These are phyloP conservation scores for Elephantulus edwardii DNA, from an alignment of 2,113 vertebrate species.

Conservation along the genomic window DNA sequence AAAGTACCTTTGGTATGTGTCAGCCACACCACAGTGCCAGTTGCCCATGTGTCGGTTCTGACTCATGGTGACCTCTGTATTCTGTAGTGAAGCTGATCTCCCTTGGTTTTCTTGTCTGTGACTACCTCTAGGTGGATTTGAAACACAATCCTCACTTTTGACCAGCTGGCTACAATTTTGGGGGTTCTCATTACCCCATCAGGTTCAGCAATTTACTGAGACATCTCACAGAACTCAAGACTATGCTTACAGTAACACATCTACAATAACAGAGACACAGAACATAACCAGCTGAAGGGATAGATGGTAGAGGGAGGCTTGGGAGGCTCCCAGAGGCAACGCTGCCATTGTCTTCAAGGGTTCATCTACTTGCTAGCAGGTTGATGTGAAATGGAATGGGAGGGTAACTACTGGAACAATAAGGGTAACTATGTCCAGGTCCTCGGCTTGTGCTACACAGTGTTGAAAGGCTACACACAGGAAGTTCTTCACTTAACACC, in stretches of 20 bases:
- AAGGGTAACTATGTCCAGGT: too few relatives aligned
- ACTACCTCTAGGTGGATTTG: background rate
- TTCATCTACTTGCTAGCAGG: background rate
- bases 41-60: background rate
- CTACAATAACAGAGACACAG: background rate
- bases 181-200: background rate
- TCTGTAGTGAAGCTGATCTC: too few relatives aligned
- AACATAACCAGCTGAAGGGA: background rate
- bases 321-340: background rate
- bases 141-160: background rate
- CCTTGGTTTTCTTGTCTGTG: too few relatives aligned
- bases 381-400: background rate
- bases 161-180: background rate
- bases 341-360: background rate
- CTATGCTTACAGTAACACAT: background rate
- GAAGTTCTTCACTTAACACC: too few relatives aligned
- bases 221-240: background rate
- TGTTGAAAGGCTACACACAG: too few relatives aligned
- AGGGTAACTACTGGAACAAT: too few relatives aligned
- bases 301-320: background rate
- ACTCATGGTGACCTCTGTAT: background rate
- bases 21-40: background rate
- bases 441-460: too few relatives aligned
- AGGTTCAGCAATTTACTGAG: background rate
- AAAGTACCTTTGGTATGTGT: background rate